Conservation (phyloP, 2,797 vertebrate species). For the Manis javanica region DNA sequence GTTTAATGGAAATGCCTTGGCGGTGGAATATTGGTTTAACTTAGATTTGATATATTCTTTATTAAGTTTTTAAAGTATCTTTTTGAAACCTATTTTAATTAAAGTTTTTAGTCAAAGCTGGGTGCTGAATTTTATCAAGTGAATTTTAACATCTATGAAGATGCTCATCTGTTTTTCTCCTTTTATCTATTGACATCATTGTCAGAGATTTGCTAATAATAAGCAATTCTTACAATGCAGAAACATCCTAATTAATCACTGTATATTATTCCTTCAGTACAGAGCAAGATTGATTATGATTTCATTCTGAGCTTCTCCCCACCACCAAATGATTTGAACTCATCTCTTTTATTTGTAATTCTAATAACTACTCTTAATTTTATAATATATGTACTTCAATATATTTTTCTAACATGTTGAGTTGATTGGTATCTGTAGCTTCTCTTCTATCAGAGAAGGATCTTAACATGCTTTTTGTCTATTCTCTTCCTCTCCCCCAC, state of each 20-base stretch:
- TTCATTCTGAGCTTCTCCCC: neutral
- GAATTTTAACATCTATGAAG: neutral
- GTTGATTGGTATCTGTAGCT: neutral
- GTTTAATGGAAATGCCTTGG: neutral
- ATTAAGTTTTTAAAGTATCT: conserved; percentile 18
- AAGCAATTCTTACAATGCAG: conserved; percentile 40
- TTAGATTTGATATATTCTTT: neutral
- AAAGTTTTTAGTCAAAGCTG: neutral
- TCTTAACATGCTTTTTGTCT: neutral
- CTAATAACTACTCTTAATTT: conserved; percentile 8
- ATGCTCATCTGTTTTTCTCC: neutral
- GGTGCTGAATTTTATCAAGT: neutral
- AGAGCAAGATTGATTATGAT: neutral
- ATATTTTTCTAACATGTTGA: neutral
- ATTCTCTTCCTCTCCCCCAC: neutral
- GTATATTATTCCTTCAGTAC: neutral
- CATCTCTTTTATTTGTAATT: conserved; percentile 23
- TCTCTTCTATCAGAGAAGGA: neutral
- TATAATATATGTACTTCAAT: neutral
- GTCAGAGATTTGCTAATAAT: neutral
- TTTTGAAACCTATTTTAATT: conserved; percentile 21
- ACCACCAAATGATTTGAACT: neutral
- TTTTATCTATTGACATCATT: neutral
- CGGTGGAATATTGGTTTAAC: neutral
- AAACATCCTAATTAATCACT: neutral